Conservation (phyloP, 2,888 invertebrate species). For the Imbricaverruca yamaguchii region DNA sequence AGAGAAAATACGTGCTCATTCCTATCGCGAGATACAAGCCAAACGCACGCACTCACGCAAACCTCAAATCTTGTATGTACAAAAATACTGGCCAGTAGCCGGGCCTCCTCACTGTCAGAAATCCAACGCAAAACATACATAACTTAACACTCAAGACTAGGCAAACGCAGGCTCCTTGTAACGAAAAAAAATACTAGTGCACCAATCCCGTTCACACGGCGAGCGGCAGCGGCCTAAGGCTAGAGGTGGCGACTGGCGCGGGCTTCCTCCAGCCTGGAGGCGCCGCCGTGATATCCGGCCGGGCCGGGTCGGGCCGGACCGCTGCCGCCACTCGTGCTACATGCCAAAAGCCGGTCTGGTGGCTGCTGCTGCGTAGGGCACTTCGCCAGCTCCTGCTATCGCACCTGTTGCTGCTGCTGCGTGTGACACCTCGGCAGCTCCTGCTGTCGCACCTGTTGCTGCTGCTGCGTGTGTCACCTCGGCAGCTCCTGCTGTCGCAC, state of each 20-base stretch:
- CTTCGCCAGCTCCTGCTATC: no score
- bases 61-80: not conserved
- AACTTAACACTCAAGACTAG: conserved; percentile 11
- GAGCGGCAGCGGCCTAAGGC: not conserved
- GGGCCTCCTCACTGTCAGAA: not conserved
- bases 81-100: conserved; percentile 8
- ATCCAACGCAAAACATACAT: conserved; percentile 7
- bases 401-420: no score
- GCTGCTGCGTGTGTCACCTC: no score
- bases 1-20: not conserved
- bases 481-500: no score
- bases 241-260: not conserved
- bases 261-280: no score
- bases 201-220: not conserved
- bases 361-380: no score
- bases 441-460: no score
- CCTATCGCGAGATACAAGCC: not conserved
- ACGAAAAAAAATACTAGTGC: not conserved
- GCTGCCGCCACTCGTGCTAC: no score
- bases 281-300: no score
- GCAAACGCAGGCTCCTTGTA: conserved; percentile 1
- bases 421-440: no score
- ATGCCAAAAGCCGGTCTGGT: no score
- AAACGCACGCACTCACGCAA: not conserved
- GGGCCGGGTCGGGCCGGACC: no score